Base-by-base conservation (phyloP, 2,888 invertebrate species). In the Argyra leucocephala region DNA sequence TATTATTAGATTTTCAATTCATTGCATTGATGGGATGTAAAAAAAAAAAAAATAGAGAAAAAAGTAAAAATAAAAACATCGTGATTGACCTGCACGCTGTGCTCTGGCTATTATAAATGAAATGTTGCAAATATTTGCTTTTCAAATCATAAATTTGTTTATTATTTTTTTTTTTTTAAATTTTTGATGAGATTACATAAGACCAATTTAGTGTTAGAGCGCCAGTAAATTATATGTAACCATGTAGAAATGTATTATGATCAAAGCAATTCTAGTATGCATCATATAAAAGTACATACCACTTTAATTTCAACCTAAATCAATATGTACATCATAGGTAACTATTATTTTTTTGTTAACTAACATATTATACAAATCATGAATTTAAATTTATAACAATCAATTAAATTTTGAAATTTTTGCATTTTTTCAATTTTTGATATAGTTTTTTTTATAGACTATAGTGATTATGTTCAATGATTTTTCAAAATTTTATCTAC, bases 11-110 rank as follows among this genome's bases (percentile, higher is more conserved):
- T 48, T 48, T 48, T 48, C 5, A n/a, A 48, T 48, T 31, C 31
- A 31, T 31, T 31, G n/a, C 31, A 48, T 48, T 18, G 48, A 48
- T 48, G 48, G 6, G 48, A 48, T 48, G 48, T n/a, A 48, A 18
- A 48, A 48, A 1, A 5, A 48, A 48, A 48, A 31, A 31, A 31
- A 31, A 31, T 1, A 31, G 37, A 48, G 18, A 48, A 48, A 18
- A 48, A 48, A 48, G 1, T 2, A 18, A 48, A 48, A 48, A 48
- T 18, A 48, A 48, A 48, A 48, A 48, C 18, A 48, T 61, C 61
- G 61, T 61, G 61, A 61, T 61, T 26, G 24, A 61, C n/a, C 61
- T 61, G 61, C 61, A 61, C 61, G 61, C 31, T 48, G 48, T 48
- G 48, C 48, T 48, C 48, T 48, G 18, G 18, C 48, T 48, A 48